Conservation (phyloP, 2,113 vertebrate species). For the Catagonus wagneri region DNA sequence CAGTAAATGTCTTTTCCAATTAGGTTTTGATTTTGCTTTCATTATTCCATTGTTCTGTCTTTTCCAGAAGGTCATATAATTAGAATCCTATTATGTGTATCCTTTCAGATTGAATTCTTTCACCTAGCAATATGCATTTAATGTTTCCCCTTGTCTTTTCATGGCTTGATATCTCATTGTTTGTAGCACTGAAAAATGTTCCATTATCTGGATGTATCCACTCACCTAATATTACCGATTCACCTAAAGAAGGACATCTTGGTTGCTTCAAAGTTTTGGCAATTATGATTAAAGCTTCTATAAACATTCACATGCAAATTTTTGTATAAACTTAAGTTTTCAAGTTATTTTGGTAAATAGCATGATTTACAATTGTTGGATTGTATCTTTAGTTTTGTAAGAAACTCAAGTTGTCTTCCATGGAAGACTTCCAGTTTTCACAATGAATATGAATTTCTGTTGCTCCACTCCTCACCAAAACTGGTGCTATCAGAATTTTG, state of each 20-base stretch:
- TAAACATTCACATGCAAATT: background rate
- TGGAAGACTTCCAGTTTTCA: too few species aligned
- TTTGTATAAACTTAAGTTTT: background rate
- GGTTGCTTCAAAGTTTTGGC: background rate
- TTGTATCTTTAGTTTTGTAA: background rate
- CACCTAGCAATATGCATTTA: background rate
- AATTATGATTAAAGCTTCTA: background rate
- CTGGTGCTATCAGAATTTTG: background rate
- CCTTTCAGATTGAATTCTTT: background rate
- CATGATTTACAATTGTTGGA: background rate
- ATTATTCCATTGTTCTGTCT: background rate
- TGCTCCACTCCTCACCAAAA: background rate
- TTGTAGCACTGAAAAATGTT: background rate
- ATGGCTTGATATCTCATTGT: background rate
- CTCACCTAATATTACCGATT: background rate
- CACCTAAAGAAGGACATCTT: background rate
- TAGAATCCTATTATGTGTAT: background rate
- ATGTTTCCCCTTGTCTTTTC: background rate
- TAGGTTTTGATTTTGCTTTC: too few species aligned
- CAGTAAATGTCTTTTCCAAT: background rate
- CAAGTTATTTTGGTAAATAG: background rate
- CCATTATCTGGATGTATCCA: background rate
- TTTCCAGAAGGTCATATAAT: background rate
- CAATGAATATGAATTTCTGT: background rate
- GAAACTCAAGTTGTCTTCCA: background rate